Base-by-base conservation (phyloP, 2,888 invertebrate species). In the Cataglyphis altisquamis region DNA sequence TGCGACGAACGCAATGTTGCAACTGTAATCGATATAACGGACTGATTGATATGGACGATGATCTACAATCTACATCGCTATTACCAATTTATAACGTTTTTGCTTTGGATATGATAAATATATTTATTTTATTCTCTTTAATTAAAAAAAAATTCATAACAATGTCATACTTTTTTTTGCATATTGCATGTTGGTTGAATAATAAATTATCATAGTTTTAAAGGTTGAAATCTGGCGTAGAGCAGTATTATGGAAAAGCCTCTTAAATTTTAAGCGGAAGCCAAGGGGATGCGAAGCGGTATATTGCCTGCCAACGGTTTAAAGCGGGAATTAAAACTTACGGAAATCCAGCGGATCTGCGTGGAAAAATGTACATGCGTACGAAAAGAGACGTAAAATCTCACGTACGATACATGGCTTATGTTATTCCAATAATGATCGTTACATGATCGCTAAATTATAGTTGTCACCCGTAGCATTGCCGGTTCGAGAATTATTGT, bases 271-370 rank as follows among this genome's bases (percentile, higher is more conserved):
- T 45, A 39, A 64, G 45, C 82, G 39, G 55, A 32, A 52, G 36
- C 39, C 89, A 87, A 87, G 64, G 64, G 84, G 32, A 41, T 18
- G 39, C 80, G 55, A 39, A 8, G 64, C 83, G 83, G 82, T 29
- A 21, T 9, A 82, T 66, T 73, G 25, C 48, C 41, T 82, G 89
- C 87, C 87, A 85, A 29, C 85, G 88, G 88, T 81, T 81, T 88
- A 85, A 86, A 89, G 70, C 83, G 75, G 77, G 78, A 88, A 90
- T 89, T 88, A 90, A 89, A 90, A 86, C 72, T 83, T 82, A 64
- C 68, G 82, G 78, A 82, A 74, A 72, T 77, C 57, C 68, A 21
- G 60, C 12, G n/a, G 52, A 52, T 48, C 21, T 15, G 32, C 45
- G 32, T 9, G 52, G 60, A 68, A 66, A 78, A 62, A 68, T 48